Evolutionary conservation across 2,888 invertebrate species (phyloP), one percentile per base, ranked within the genome.

Genomic region (Arge pagana): DNA sequence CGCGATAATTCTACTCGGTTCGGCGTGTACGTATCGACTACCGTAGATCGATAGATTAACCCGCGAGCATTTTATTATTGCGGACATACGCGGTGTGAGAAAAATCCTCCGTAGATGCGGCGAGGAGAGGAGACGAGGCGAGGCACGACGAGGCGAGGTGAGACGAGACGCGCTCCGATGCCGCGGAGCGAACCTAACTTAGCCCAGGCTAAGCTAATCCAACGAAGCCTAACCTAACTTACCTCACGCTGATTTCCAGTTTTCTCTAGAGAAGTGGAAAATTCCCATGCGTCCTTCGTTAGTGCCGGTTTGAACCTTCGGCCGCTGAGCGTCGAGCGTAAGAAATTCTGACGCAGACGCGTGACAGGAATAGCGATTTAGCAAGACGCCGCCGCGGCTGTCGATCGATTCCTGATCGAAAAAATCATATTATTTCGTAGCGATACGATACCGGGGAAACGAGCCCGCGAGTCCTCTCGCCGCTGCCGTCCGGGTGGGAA

Each of bases 21-120:
- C 54, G 59, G 59, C 59, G 31, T 57, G 54, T 54, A 55, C 54
- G 51, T 53, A 52, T 60, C 56, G 59, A 54, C 49, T 48, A 51
- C 54, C 58, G 60, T 50, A 53, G 62, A 68, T 70, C 69, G 70
- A 71, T 70, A 72, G 70, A 68, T 71, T 65, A 66, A 65, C 67
- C 62, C 60, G 60, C 56, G 61, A 70, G 64, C 68, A 68, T 68
- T 72, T 70, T 64, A 62, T 70, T 71, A 62, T 60, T 59, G 58
- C 58, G 52, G 54, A 62, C 56, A 60, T 57, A 56, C 57, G 54
- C 53, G 51, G 55, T 50, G 49, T 50, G 53, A 42, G 52, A 52
- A 52, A 52, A 52, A 52, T 52, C 52, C 45, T 33, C 35, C 42
- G 42, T 43, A 50, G 26, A 31, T 37, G 19, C 19, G n/a, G 37